Base-by-base conservation (phyloP, 2,113 vertebrate genomes). In the Aldabrachelys gigantea region DNA sequence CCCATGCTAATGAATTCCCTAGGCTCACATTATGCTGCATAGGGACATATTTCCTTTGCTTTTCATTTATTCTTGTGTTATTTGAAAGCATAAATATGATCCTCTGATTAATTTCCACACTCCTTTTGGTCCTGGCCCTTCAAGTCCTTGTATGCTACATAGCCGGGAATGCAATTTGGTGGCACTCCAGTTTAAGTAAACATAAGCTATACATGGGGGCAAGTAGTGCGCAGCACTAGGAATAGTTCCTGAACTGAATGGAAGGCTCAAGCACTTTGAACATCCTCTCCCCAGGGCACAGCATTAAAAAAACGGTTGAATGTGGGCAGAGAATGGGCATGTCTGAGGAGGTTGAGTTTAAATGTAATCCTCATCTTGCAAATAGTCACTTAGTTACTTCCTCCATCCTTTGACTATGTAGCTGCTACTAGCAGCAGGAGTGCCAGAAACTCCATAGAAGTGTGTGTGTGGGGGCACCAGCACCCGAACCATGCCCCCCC, bases 61-160 rank as follows among this genome's bases (percentile, higher is more conserved):
- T 75, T 27, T 81, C 54, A 83, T 83, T 91, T 93, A 87, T 76
- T 84, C 90, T 6, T 62, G 29, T 76, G 76, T 24, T 85, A 4
- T 65, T 80, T 89, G 24, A 93, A 75, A 90, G 78, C 4, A 80
- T 72, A 85, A 8, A 27, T 7, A 5, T 12, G 93, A 21, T 10
- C 31, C 31, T 79, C 47, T 17, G 4, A 54, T 85, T 90, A 84
- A 69, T 89, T 76, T 80, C 89, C 81, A 72, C 19, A 38, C 9
- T 38, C 10, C 38, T 79, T 93, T 69, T 91, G 35, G 44, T 92
- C 3, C 83, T 89, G 38, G 53, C 11, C 62, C 75, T 85, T 41
- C 12, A 89, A 19, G 31, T 85, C 57, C 50, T 95, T 89, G 75
- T 47, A 31, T 52, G 65, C 53, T 21, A 47, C 6, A 4, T 50